Percentiles rank a stretch among this genome's conserved stretches.
Evolutionary conservation across 2,797 vertebrate genomes (phyloP).

Genomic region (Rousettus madagascariensis): DNA sequence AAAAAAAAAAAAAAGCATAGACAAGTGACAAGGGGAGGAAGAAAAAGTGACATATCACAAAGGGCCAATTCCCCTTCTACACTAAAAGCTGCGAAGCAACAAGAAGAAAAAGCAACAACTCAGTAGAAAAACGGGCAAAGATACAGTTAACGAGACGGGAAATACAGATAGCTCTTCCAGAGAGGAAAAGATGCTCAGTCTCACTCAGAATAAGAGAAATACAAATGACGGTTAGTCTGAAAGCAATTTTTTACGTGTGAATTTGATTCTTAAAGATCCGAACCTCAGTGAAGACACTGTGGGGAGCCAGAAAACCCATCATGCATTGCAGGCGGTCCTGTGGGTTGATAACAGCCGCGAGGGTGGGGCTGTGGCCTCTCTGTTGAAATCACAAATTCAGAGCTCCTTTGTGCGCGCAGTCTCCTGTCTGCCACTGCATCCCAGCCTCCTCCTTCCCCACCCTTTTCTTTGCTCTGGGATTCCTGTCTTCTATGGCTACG

Average conservation of each 20-base stretch:
- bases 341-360: background rate
- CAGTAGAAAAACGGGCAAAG: background rate
- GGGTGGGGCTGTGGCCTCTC: background rate
- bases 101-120: background rate
- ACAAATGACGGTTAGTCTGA: background rate
- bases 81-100: background rate
- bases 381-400: background rate
- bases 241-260: background rate
- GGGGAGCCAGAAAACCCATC: background rate
- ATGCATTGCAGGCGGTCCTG: rapidly evolving
- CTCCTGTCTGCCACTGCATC: background rate
- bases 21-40: background rate
- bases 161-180: background rate
- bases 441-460: background rate
- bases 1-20: background rate
- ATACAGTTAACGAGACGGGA: background rate
- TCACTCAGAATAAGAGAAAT: background rate
- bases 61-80: background rate
- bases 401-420: background rate
- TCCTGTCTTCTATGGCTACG: background rate
- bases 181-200: background rate
- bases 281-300: background rate
- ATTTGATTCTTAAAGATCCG: background rate
- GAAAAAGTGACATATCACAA: background rate
- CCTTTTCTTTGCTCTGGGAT: background rate